A percentile compares a stretch with the other conserved stretches of the same genome.
Conservation (phyloP, 2,113 vertebrate species). For the Hemichromis elongatus region DNA sequence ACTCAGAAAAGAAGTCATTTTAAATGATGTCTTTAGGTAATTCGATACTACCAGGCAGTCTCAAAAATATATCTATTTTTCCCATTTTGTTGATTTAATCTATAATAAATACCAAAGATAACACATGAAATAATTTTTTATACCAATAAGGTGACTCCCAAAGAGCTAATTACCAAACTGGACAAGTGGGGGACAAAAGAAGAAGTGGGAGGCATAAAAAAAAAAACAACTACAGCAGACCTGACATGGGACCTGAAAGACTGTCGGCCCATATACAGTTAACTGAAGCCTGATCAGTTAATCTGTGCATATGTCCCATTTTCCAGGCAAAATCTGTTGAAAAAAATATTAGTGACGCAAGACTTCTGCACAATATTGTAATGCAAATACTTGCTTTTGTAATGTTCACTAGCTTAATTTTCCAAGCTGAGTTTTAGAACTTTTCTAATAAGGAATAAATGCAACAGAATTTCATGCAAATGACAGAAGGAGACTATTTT, state of each 20-base stretch:
- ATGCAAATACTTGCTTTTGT: not conserved
- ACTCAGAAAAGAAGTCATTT: fast-evolving
- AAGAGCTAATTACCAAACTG: too few species aligned
- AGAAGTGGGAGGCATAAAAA: not conserved
- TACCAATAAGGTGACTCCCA: too few species aligned
- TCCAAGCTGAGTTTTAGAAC: not conserved
- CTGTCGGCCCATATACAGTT: not conserved
- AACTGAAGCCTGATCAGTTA: not conserved
- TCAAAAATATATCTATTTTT: not conserved
- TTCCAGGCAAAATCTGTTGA: not conserved
- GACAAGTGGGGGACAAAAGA: fast-evolving
- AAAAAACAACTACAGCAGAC: not conserved
- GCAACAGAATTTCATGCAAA: not conserved
- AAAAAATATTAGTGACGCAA: too few species aligned
- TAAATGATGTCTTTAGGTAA: not conserved
- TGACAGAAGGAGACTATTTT: not conserved
- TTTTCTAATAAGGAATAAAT: not conserved
- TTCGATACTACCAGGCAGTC: not conserved
- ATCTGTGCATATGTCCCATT: not conserved
- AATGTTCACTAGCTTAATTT: not conserved
- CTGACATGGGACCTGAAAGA: not conserved
- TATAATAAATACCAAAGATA: fast-evolving
- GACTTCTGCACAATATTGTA: not conserved
- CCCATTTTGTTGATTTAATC: not conserved
- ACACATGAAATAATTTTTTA: too few species aligned